A percentile compares a stretch with the other conserved stretches of the same genome.
Conservation (phyloP, 2,888 invertebrate genomes). For the Pocota personata region DNA sequence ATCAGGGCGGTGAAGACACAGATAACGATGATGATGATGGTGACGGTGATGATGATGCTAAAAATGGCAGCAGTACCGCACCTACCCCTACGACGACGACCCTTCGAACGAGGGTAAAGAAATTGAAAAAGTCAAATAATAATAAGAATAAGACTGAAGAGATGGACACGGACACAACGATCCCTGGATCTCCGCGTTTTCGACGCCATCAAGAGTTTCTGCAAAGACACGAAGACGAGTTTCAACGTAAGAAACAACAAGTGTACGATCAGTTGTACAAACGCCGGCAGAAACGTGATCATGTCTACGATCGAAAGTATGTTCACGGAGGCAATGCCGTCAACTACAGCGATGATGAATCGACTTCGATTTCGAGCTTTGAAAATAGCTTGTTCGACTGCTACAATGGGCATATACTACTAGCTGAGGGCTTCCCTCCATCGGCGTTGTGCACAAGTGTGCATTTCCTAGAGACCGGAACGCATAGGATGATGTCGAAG, state of each 20-base stretch:
- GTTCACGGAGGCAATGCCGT: conserved; percentile 89
- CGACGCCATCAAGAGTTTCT: conserved; percentile 34
- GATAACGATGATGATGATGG: conserved; percentile 75
- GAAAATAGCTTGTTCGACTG: conserved; percentile 90
- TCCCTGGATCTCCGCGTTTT: conserved; percentile 1
- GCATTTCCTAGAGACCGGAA: conserved; percentile 87
- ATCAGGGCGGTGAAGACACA: conserved; percentile 80
- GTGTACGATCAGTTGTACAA: conserved; percentile 79
- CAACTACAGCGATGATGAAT: conserved; percentile 85
- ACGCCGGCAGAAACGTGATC: conserved; percentile 79
- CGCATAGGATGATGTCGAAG: conserved; percentile 86
- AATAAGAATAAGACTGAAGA: conserved; percentile 62
- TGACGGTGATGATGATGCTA: neutral
- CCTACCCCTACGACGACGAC: conserved; percentile 4
- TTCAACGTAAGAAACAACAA: conserved; percentile 76
- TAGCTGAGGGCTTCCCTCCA: conserved; percentile 88
- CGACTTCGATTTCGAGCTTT: conserved; percentile 91
- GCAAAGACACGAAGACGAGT: conserved; percentile 35
- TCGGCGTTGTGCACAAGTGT: conserved; percentile 88
- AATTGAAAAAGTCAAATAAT: conserved; percentile 60
- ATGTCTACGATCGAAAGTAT: conserved; percentile 88
- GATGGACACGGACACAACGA: neutral
- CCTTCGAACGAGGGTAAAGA: conserved; percentile 77
- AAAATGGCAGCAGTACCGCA: conserved; percentile 26
- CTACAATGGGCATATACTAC: conserved; percentile 89